A percentile compares a stretch with the other conserved stretches of the same genome.
Evolutionary conservation across 2,888 invertebrate species (phyloP).

Genomic region (Leptinotarsa rubiginosa): DNA sequence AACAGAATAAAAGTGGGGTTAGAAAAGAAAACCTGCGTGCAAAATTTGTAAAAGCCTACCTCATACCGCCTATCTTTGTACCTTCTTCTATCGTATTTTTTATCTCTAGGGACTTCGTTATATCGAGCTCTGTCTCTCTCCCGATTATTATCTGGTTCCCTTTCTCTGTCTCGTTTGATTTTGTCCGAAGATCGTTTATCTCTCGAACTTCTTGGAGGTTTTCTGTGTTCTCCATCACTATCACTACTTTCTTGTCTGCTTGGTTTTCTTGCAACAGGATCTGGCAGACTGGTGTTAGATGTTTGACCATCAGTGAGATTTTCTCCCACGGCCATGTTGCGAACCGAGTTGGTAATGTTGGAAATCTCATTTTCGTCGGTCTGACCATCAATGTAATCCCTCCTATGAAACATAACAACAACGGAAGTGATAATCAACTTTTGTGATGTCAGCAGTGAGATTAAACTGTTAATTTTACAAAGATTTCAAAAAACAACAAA

Average conservation of each 20-base stretch:
- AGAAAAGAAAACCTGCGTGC: neutral
- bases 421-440: neutral
- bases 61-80: conserved; percentile 56
- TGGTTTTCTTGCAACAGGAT: conserved; percentile 46
- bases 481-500: neutral
- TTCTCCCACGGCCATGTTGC: conserved; percentile 63
- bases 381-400: conserved; percentile 60
- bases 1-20: conserved; percentile 57
- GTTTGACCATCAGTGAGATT: conserved; percentile 56
- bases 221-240: conserved; percentile 57
- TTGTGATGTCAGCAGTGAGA: neutral
- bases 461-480: neutral
- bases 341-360: conserved; percentile 57
- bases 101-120: conserved; percentile 49
- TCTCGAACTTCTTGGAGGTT: conserved; percentile 41
- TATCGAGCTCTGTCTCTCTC: conserved; percentile 45
- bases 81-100: conserved; percentile 56
- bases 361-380: conserved; percentile 52
- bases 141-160: conserved; percentile 44
- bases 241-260: conserved; percentile 61
- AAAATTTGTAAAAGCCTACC: conserved; percentile 50
- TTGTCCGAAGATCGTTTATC: conserved; percentile 47
- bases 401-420: conserved; percentile 35
- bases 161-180: conserved; percentile 44
- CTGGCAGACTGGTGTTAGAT: conserved; percentile 49